Conservation (phyloP, 2,888 invertebrate species). For the Morpho achilles region DNA sequence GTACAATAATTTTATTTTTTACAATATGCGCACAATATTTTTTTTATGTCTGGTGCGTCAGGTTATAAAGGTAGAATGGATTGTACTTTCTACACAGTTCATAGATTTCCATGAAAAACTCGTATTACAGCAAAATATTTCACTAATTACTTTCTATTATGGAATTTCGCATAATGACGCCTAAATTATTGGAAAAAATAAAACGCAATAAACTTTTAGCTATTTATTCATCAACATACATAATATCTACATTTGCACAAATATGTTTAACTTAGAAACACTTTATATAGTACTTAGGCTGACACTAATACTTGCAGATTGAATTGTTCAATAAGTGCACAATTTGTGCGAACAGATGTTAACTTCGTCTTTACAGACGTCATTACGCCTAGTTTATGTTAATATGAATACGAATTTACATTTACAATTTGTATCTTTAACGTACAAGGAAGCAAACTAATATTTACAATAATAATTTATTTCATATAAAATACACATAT, state of each 20-base stretch:
- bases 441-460: slow-evolving; percentile 62
- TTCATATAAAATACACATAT: slow-evolving; percentile 30
- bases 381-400: slow-evolving; percentile 55
- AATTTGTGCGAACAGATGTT: slow-evolving; percentile 36
- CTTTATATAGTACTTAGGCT: slow-evolving; percentile 55
- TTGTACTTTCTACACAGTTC: too few species aligned
- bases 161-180: too few species aligned
- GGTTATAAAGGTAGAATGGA: too few species aligned
- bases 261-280: slow-evolving; percentile 69
- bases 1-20: too few species aligned
- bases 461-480: slow-evolving; percentile 63
- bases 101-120: too few species aligned
- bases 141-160: too few species aligned
- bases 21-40: too few species aligned
- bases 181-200: not conserved
- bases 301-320: slow-evolving; percentile 63
- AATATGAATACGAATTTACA: slow-evolving; percentile 60
- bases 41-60: too few species aligned
- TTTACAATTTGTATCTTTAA: slow-evolving; percentile 46
- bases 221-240: slow-evolving; percentile 80
- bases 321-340: slow-evolving; percentile 49
- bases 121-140: too few species aligned
- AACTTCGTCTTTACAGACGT: slow-evolving; percentile 38
- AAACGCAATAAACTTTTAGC: slow-evolving; percentile 55
- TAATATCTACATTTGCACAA: slow-evolving; percentile 79